Conservation (phyloP, 2,113 vertebrate species). For the Apus apus region DNA sequence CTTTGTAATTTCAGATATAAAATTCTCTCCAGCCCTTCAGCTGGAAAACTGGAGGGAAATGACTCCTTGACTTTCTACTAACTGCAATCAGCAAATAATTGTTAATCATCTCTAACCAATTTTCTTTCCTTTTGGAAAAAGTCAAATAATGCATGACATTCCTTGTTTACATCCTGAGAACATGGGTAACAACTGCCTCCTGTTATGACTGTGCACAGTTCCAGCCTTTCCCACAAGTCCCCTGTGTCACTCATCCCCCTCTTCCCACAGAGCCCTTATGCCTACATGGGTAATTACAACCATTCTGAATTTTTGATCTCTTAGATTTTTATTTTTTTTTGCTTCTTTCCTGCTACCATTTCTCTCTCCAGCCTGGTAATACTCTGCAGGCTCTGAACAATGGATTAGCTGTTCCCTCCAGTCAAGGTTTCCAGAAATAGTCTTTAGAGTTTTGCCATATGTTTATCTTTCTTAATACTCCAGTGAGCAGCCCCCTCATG, state of each 20-base stretch:
- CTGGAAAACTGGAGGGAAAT: not conserved
- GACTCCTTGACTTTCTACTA: not conserved
- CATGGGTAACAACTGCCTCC: not conserved
- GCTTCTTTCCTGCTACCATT: slow-evolving; percentile 30
- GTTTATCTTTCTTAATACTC: slow-evolving; percentile 79
- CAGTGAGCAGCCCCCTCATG: slow-evolving; percentile 70
- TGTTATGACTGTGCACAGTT: not conserved
- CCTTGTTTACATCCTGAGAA: slow-evolving; percentile 46
- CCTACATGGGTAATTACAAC: slow-evolving; percentile 40
- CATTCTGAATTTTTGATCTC: slow-evolving; percentile 56
- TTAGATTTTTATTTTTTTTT: not conserved
- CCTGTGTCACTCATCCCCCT: slow-evolving; percentile 7
- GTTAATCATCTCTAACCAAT: not conserved
- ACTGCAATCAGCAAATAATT: slow-evolving; percentile 2
- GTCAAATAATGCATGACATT: not conserved
- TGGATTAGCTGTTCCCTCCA: slow-evolving; percentile 76
- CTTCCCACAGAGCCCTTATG: slow-evolving; percentile 21
- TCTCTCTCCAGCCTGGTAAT: slow-evolving; percentile 48
- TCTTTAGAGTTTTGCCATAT: slow-evolving; percentile 74
- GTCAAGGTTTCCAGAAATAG: slow-evolving; percentile 76
- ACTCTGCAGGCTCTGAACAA: slow-evolving; percentile 69
- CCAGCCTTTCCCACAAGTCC: not conserved
- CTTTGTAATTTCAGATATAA: not conserved
- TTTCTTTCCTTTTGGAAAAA: not conserved
- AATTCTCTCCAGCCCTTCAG: not conserved